A percentile compares a stretch with the other conserved stretches of the same genome.
These are phyloP conservation scores for Rugalucina vietnamica DNA, from an alignment of 2,888 invertebrate genomes.

Conservation along the genomic window DNA sequence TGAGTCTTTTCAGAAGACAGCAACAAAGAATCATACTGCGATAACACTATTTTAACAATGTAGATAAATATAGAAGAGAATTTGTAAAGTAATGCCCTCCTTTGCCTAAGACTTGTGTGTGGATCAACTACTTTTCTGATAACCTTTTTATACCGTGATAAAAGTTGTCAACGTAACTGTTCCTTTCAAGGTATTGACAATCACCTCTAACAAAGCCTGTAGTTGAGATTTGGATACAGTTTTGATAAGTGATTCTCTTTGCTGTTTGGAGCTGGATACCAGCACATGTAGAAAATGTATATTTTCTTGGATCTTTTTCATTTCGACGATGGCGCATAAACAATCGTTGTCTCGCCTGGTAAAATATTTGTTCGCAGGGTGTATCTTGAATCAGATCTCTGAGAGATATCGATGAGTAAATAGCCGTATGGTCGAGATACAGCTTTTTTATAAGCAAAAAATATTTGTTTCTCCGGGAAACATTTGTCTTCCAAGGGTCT, in stretches of 20 bases:
- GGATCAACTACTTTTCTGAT: not conserved
- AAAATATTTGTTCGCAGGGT: not conserved
- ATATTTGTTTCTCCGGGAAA: slow-evolving; percentile 43
- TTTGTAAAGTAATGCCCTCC: not conserved
- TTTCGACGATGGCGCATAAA: not conserved
- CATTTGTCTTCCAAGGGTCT: slow-evolving; percentile 46
- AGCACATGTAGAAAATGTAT: not conserved
- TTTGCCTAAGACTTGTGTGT: not conserved
- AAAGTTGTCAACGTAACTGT: not conserved
- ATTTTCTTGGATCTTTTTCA: not conserved
- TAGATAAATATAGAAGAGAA: not conserved
- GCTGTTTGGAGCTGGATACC: not conserved
- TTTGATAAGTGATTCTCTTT: not conserved
- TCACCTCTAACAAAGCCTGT: not conserved
- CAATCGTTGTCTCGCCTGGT: not conserved
- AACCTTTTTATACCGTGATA: not conserved
- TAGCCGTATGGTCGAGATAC: not conserved
- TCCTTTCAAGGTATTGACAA: not conserved
- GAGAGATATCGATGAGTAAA: not conserved
- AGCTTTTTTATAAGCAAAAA: slow-evolving; percentile 45
- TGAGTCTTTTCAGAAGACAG: too few species aligned
- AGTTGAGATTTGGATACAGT: not conserved
- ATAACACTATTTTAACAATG: too few species aligned
- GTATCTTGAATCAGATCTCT: not conserved
- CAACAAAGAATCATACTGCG: too few species aligned